A percentile compares a stretch with the other conserved stretches of the same genome.
Conservation (phyloP, 2,797 vertebrate species). For the Sciurus vulgaris region DNA sequence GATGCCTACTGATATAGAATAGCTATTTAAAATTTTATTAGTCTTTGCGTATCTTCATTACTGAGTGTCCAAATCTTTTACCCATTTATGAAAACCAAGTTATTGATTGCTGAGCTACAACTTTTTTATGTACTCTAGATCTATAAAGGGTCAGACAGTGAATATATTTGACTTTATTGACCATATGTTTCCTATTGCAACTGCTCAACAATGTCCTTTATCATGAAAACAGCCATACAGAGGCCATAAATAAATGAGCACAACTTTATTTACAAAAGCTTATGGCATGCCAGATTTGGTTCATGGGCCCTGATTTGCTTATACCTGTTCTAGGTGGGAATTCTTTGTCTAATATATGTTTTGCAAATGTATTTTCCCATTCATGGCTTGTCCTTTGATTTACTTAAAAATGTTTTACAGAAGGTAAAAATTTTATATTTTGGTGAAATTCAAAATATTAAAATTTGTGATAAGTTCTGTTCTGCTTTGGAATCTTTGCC, state of each 20-base stretch:
- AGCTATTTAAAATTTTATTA: background rate
- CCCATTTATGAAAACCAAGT: background rate
- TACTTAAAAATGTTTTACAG: background rate
- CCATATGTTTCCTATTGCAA: background rate
- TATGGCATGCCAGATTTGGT: background rate
- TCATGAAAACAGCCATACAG: background rate
- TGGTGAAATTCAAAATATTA: background rate
- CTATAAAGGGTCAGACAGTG: background rate
- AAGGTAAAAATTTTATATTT: background rate
- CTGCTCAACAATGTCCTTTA: background rate
- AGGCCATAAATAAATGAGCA: background rate
- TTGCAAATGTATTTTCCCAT: background rate
- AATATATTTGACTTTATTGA: constrained; percentile 6
- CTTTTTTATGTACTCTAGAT: background rate
- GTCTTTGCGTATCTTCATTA: background rate
- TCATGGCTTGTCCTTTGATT: background rate
- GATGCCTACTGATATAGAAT: background rate
- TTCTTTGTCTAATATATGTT: background rate
- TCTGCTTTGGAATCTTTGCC: background rate
- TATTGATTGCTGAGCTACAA: background rate
- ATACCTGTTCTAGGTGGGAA: background rate
- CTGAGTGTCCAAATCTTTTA: background rate
- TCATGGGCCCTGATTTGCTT: background rate
- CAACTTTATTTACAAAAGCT: background rate
- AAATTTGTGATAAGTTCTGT: background rate